Conservation (phyloP, 2,797 vertebrate species). For the Pangasius mekongensis region DNA sequence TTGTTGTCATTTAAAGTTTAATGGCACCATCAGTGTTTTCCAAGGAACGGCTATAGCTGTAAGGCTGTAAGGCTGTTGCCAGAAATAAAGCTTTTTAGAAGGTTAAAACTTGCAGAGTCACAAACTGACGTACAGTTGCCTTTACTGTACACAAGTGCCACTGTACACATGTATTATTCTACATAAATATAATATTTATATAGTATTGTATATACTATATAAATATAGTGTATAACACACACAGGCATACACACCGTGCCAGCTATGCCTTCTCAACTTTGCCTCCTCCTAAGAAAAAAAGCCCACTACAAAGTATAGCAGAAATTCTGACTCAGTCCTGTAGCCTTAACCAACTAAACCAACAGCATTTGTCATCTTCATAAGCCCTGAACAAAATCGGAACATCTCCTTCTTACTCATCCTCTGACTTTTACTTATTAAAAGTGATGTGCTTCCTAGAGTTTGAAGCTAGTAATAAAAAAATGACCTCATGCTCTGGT, state of each 20-base stretch:
- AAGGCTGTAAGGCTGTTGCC: conserved; percentile 37
- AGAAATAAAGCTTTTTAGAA: conserved; percentile 30
- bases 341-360: background rate
- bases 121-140: conserved; percentile 15
- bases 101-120: conserved; percentile 17
- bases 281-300: conserved; percentile 52
- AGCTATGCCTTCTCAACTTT: conserved; percentile 51
- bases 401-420: background rate
- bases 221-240: background rate
- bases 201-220: no score
- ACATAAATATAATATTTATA: background rate
- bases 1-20: conserved; percentile 20
- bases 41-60: conserved; percentile 9
- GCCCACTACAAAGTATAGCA: conserved; percentile 22
- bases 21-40: conserved; percentile 12
- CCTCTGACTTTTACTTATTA: conserved; percentile 11
- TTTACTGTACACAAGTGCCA: background rate
- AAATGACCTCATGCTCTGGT: conserved; percentile 65
- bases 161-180: background rate
- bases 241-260: conserved; percentile 21
- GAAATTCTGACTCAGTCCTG: conserved; percentile 9
- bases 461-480: conserved; percentile 60
- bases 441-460: conserved; percentile 55
- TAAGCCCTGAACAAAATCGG: background rate
- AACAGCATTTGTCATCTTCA: background rate